Conservation (phyloP, 2,797 vertebrate species). For the Aselliscus stoliczkanus region DNA sequence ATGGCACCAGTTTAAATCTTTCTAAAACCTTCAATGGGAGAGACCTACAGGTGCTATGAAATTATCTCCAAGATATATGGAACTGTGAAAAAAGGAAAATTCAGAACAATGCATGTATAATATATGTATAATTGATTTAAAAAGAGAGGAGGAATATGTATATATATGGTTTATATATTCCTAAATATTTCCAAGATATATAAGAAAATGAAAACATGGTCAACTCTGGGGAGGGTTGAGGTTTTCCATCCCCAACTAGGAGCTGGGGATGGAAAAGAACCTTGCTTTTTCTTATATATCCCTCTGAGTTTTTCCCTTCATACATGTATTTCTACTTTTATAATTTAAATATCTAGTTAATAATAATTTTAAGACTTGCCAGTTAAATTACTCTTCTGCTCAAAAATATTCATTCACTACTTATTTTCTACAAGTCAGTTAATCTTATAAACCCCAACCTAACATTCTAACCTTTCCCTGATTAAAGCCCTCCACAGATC, state of each 20-base stretch:
- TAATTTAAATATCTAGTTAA: conserved; percentile 14
- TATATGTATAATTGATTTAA: not conserved
- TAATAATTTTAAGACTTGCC: conserved; percentile 24
- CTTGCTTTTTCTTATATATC: not conserved
- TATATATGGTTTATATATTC: not conserved
- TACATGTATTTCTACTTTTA: not conserved
- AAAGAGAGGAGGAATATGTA: not conserved
- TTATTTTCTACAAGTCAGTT: not conserved
- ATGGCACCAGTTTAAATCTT: not conserved
- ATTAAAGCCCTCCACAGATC: not conserved
- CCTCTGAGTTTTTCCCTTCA: not conserved
- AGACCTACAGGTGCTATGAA: not conserved
- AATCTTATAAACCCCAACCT: not conserved
- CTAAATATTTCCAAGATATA: not conserved
- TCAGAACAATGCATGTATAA: not conserved
- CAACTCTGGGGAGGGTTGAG: not conserved
- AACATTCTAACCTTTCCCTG: not conserved
- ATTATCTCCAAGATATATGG: not conserved
- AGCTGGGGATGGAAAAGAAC: not conserved
- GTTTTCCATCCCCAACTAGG: too few relatives aligned
- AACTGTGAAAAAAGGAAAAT: not conserved
- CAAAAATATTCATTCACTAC: not conserved
- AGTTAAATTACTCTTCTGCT: not conserved
- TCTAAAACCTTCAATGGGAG: not conserved
- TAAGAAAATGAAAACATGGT: not conserved